phyloP scores from a whole-genome alignment of 53 echinoderm and acorn worm genomes.

The Henricia sp. region DNA sequence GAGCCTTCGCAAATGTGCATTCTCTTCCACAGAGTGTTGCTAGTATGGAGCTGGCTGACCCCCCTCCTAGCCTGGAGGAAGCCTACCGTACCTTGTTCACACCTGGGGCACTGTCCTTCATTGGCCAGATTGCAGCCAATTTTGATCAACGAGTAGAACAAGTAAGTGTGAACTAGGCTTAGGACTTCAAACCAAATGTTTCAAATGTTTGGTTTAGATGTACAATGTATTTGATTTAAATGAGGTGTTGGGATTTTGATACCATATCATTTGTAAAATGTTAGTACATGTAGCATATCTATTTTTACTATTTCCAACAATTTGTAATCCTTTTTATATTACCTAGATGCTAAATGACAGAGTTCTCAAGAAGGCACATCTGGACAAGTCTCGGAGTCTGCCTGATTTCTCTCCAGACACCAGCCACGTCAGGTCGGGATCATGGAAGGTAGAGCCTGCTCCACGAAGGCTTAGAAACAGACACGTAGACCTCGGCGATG shows the following conservation, averaged over 20 bases:
- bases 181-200: no score
- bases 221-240: no score
- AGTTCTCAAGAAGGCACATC: slow-evolving; percentile 54
- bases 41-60: slow-evolving; percentile 1
- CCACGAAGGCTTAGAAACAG: slow-evolving; percentile 71
- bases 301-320: no score
- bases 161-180: slow-evolving; percentile 6
- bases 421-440: slow-evolving; percentile 61
- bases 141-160: slow-evolving; percentile 43
- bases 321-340: neutral
- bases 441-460: slow-evolving; percentile 77
- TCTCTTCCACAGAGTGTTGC: neutral
- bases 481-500: slow-evolving; percentile 82
- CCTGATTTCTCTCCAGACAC: slow-evolving; percentile 76
- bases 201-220: no score
- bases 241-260: no score
- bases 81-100: slow-evolving; percentile 38
- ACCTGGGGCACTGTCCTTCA: slow-evolving; percentile 12
- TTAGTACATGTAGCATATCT: no score
- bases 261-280: no score
- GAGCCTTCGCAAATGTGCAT: neutral
- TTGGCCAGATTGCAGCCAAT: slow-evolving; percentile 15
- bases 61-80: slow-evolving; percentile 28
- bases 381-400: slow-evolving; percentile 36
- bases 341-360: slow-evolving; percentile 69